phyloP scores from a whole-genome alignment of 2,797 vertebrate species.

The Hemibagrus guttatus region DNA sequence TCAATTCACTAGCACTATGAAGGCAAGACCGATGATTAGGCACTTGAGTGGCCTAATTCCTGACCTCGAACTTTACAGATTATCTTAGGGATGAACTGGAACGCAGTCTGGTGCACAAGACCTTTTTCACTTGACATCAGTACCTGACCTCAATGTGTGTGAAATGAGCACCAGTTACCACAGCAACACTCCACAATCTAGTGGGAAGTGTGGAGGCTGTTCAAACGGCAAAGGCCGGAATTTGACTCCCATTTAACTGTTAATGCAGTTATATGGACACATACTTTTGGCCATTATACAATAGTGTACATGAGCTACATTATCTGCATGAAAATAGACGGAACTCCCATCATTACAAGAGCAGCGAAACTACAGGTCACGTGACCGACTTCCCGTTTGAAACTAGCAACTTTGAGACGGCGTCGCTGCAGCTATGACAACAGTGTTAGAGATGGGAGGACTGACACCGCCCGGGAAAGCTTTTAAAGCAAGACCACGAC shows the following conservation, averaged over 20 bases:
- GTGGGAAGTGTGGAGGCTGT: background rate
- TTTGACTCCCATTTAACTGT: background rate
- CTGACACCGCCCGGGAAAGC: slow-evolving; percentile 53
- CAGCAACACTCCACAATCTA: background rate
- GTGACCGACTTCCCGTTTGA: slow-evolving; percentile 69
- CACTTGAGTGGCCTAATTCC: background rate
- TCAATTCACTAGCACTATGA: background rate
- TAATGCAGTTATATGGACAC: background rate
- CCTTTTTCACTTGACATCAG: background rate
- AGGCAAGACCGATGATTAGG: background rate
- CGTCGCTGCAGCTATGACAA: slow-evolving; percentile 69
- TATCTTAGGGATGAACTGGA: background rate
- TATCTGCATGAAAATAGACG: background rate
- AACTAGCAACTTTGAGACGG: slow-evolving; percentile 42
- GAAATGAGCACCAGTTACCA: background rate
- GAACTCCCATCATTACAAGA: background rate
- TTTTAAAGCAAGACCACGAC: slow-evolving; percentile 37
- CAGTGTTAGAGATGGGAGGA: slow-evolving; percentile 60
- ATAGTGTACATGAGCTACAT: background rate
- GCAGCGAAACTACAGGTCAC: slow-evolving; percentile 63
- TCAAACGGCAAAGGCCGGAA: too few species aligned
- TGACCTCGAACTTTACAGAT: background rate
- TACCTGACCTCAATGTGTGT: background rate
- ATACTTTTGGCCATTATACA: background rate
- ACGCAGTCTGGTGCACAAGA: background rate